phyloP scores from a whole-genome alignment of 2,113 vertebrate species.

The Dipodomys merriami region DNA sequence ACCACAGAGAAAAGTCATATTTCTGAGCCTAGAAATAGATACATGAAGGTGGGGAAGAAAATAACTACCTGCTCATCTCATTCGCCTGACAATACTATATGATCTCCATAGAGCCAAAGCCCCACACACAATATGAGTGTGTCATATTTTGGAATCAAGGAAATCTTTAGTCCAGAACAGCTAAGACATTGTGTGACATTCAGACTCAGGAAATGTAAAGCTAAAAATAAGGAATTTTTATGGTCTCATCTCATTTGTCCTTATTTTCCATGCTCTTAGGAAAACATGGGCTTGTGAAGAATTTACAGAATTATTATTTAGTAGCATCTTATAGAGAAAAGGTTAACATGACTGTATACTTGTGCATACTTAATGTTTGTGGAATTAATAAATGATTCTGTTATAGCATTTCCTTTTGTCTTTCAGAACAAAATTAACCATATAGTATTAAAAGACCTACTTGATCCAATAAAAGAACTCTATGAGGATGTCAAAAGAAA shows the following conservation, averaged over 20 bases:
- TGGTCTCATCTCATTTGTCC: background rate
- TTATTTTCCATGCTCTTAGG: background rate
- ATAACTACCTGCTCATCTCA: background rate
- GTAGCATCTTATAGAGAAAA: slow-evolving; percentile 23
- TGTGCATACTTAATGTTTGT: background rate
- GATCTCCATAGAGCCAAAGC: background rate
- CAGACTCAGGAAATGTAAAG: background rate
- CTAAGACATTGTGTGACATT: background rate
- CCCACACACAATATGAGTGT: background rate
- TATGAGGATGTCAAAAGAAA: slow-evolving; percentile 99
- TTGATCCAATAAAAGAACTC: slow-evolving; percentile 98
- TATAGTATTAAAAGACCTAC: slow-evolving; percentile 96
- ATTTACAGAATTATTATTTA: slow-evolving; percentile 31
- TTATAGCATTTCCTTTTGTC: slow-evolving; percentile 44
- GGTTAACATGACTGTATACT: background rate
- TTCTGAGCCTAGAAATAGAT: background rate
- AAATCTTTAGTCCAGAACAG: background rate
- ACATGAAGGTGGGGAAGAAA: background rate
- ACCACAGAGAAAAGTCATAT: background rate
- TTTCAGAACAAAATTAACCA: slow-evolving; percentile 99
- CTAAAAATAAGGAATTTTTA: background rate
- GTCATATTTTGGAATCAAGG: background rate
- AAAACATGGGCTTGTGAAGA: background rate
- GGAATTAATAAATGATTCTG: slow-evolving; percentile 37
- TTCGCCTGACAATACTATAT: background rate